Base-by-base conservation (phyloP, 2,113 vertebrate species). In the Scartelaos histophorus region DNA sequence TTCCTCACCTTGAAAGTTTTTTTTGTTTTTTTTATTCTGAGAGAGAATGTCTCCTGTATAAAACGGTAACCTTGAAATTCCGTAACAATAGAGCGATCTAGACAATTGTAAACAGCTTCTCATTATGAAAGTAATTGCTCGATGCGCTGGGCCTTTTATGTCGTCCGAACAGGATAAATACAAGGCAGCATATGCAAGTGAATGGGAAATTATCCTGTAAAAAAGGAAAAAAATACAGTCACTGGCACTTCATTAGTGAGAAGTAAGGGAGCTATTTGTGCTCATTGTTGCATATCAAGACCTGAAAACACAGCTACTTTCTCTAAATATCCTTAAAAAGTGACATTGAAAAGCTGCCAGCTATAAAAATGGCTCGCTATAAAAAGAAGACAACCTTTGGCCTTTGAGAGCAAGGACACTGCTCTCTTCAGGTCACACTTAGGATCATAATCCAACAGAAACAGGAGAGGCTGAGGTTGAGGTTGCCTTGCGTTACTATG, bases 41-140 rank as follows among this genome's bases (percentile, higher is more conserved):
- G 51, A 2, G 34, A 11, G 11, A 78, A 17, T 2, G 5, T 49
- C 54, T 57, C 35, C 21, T 10, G 53, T 24, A 21, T 71, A 66
- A 77, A 76, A 79, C 11, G 10, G 17, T 69, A 69, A 85, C 85
- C 81, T 84, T 84, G 69, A 79, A 69, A 82, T 75, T 78, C 54
- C 16, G 57, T 54, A 69, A 69, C 78, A 75, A 34, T 53, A 53
- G 65, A 80, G 72, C 73, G 57, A 70, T 83, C 78, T 67, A 47
- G 74, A 74, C 79, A 78, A 61, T 78, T 53, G 74, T 78, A 83
- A 85, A 80, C 77, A 71, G 77, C 43, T 80, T 24, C 74, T 70
- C 73, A 72, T 87, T 89, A 77, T 69, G 72, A 34, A 13, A 74
- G 69, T 75, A 83, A 75, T 80, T 74, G 74, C 61, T 83, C 47